Evolutionary conservation across 1,140 invertebrate species (phyloP).

Genomic region (Drosophila bocki): DNA sequence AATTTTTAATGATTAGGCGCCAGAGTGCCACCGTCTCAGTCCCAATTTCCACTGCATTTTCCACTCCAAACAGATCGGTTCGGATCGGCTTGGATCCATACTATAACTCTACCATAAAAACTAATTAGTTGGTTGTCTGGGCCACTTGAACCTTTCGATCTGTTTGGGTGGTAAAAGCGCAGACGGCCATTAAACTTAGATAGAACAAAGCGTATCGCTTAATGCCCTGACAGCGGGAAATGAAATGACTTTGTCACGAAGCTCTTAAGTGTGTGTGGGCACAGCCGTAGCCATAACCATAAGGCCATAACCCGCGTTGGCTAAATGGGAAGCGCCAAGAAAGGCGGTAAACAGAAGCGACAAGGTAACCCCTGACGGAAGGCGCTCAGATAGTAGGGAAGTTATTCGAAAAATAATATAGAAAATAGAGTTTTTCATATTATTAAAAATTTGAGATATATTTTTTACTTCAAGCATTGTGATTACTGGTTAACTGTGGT

Average conservation of each 20-base stretch:
- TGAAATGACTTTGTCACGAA: conserved; percentile 80
- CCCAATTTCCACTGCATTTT: conserved; percentile 6
- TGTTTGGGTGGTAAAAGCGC: conserved; percentile 72
- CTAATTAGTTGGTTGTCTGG: conserved; percentile 76
- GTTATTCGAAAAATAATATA: neutral
- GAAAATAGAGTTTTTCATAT: neutral
- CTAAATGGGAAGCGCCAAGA: conserved; percentile 24
- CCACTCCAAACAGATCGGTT: neutral
- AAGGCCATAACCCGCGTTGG: conserved; percentile 13
- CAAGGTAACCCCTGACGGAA: conserved; percentile 11
- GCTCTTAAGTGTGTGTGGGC: conserved; percentile 62
- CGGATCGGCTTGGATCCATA: neutral
- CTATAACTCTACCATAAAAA: conserved; percentile 60
- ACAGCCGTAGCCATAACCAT: conserved; percentile 11
- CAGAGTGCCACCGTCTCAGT: conserved; percentile 67
- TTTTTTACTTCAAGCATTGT: neutral
- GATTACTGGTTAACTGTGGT: neutral
- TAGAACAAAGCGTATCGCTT: conserved; percentile 71
- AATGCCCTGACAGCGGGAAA: conserved; percentile 57
- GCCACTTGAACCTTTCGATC: conserved; percentile 49
- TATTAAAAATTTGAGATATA: neutral
- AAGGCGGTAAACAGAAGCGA: conserved; percentile 39
- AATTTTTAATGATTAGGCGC: conserved; percentile 85
- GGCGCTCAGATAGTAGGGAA: neutral
- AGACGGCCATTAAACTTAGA: conserved; percentile 67